A percentile compares a stretch with the other conserved stretches of the same genome.
Evolutionary conservation across 2,888 invertebrate species (phyloP).

Genomic region (Perizoma affinitatum): DNA sequence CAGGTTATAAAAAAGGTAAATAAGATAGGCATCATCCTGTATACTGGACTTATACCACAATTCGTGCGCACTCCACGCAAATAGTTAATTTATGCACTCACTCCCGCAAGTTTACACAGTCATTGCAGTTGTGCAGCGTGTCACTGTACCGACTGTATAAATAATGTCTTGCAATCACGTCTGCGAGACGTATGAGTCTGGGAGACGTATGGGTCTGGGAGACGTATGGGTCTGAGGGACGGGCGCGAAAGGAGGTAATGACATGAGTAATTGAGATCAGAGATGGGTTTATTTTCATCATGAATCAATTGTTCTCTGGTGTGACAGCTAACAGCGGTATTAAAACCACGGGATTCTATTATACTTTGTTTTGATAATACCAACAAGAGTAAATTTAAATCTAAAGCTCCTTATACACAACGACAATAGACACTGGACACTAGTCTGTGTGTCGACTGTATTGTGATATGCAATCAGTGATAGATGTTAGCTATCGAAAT

Average conservation of each 20-base stretch:
- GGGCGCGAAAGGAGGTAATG: slow-evolving; percentile 56
- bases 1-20: too few relatives aligned
- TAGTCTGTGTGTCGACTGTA: too few relatives aligned
- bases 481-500: too few relatives aligned
- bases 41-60: slow-evolving; percentile 28
- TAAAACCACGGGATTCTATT: background rate
- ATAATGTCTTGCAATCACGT: slow-evolving; percentile 58
- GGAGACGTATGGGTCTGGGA: slow-evolving; percentile 36
- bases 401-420: too few relatives aligned
- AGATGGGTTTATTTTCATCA: slow-evolving; percentile 35
- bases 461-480: too few relatives aligned
- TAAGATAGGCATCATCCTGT: slow-evolving; percentile 14
- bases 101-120: slow-evolving; percentile 57
- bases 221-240: slow-evolving; percentile 23
- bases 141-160: slow-evolving; percentile 60
- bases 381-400: too few relatives aligned
- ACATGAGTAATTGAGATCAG: slow-evolving; percentile 65
- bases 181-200: slow-evolving; percentile 24
- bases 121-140: slow-evolving; percentile 50
- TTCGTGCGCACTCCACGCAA: slow-evolving; percentile 57
- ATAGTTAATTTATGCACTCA: slow-evolving; percentile 76
- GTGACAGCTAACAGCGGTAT: background rate
- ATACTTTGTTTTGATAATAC: too few relatives aligned
- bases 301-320: slow-evolving; percentile 47
- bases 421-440: too few relatives aligned